Evolutionary conservation across 2,797 vertebrate genomes (phyloP).

Genomic region (Crypturellus tataupa): DNA sequence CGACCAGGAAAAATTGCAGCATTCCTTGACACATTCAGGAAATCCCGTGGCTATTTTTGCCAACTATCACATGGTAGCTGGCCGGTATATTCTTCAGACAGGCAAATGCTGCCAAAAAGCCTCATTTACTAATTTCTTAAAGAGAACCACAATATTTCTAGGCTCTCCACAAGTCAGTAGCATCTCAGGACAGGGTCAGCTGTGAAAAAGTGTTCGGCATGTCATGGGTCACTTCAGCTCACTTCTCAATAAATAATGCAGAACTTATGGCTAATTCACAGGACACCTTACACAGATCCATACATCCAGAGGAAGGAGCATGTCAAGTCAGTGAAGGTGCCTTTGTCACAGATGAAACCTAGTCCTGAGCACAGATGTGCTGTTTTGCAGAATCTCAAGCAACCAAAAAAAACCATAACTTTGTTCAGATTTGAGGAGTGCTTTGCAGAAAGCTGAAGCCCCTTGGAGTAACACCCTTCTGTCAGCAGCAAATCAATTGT

Average conservation of each 20-base stretch:
- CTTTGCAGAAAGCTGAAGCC: not conserved
- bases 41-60: slow-evolving; percentile 57
- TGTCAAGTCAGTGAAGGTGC: not conserved
- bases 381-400: not conserved
- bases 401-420: not conserved
- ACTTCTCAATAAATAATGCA: not conserved
- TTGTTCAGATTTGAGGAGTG: not conserved
- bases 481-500: not conserved
- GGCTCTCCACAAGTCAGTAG: not conserved
- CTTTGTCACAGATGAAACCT: not conserved
- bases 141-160: not conserved
- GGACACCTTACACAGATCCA: not conserved
- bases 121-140: slow-evolving; percentile 2
- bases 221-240: not conserved
- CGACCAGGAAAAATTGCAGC: slow-evolving; percentile 9
- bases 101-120: slow-evolving; percentile 45
- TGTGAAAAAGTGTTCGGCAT: not conserved
- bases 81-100: slow-evolving; percentile 10
- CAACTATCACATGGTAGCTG: not conserved
- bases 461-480: not conserved
- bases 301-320: not conserved
- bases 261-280: not conserved
- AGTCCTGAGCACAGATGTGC: not conserved
- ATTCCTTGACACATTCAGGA: slow-evolving; percentile 46
- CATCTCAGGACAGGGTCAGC: not conserved